These are phyloP conservation scores for Scaptomyza reducta DNA, from an alignment of 2,888 invertebrate species.

Conservation along the genomic window DNA sequence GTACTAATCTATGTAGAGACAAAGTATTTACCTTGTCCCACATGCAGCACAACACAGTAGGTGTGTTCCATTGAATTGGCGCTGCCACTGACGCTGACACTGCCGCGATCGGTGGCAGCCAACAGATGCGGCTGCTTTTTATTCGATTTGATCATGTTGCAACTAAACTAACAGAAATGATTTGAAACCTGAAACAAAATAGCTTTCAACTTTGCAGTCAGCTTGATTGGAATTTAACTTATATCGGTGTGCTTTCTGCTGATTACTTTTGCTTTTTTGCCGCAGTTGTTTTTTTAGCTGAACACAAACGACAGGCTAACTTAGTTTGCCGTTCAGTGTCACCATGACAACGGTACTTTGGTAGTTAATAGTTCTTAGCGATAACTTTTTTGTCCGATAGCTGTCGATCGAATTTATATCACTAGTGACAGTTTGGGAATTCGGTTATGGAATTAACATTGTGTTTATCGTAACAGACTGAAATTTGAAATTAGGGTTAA, in stretches of 20 bases:
- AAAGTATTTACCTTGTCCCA: slow-evolving; percentile 77
- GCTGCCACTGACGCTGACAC: slow-evolving; percentile 42
- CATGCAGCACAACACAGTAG: slow-evolving; percentile 80
- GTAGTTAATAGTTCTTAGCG: neutral
- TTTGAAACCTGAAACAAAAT: slow-evolving; percentile 37
- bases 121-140: slow-evolving; percentile 24
- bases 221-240: slow-evolving; percentile 40
- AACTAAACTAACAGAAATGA: slow-evolving; percentile 32
- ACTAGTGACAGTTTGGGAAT: neutral
- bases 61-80: slow-evolving; percentile 53
- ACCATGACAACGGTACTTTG: slow-evolving; percentile 38
- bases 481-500: no score
- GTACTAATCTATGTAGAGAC: neutral
- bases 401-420: slow-evolving; percentile 8
- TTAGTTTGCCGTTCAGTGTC: slow-evolving; percentile 14
- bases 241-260: slow-evolving; percentile 26
- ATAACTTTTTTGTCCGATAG: neutral
- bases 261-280: slow-evolving; percentile 15
- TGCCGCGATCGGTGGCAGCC: slow-evolving; percentile 31
- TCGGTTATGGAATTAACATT: neutral
- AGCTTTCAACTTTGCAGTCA: slow-evolving; percentile 21
- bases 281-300: slow-evolving; percentile 8
- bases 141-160: slow-evolving; percentile 49
- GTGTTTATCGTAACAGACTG: no score
- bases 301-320: slow-evolving; percentile 25